phyloP scores from a whole-genome alignment of 2,888 invertebrate genomes.

The Ichneumoninae sp. region DNA sequence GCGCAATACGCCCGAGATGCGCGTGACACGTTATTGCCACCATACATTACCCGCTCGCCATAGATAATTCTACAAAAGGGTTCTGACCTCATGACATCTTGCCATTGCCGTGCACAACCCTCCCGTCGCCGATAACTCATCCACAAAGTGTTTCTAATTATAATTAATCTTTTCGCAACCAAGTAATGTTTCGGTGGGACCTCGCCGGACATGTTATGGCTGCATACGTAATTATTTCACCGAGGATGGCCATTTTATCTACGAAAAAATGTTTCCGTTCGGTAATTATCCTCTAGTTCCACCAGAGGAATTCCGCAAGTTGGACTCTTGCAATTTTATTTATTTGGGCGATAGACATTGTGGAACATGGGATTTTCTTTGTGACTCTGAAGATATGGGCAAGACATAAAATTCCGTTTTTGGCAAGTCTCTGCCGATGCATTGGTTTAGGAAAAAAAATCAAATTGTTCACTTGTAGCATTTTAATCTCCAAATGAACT shows the following conservation, averaged over 20 bases:
- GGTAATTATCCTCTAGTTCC: not conserved
- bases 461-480: no score
- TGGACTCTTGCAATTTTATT: not conserved
- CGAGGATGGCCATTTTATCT: not conserved
- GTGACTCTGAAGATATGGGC: no score
- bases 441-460: no score
- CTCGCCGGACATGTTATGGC: not conserved
- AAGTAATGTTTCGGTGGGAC: not conserved
- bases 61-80: constrained; percentile 54
- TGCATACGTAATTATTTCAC: not conserved
- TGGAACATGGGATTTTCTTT: no score
- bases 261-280: not conserved
- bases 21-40: constrained; percentile 51
- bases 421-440: no score
- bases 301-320: not conserved
- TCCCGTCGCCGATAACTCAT: constrained; percentile 20
- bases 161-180: constrained; percentile 24
- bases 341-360: no score
- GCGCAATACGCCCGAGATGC: constrained; percentile 43
- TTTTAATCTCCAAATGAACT: no score
- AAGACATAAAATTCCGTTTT: no score
- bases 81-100: constrained; percentile 35
- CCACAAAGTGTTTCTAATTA: constrained; percentile 41
- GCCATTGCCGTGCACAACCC: not conserved
- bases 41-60: constrained; percentile 29